Base-by-base conservation (phyloP, 2,797 vertebrate species). In the Telmatherina bonti region DNA sequence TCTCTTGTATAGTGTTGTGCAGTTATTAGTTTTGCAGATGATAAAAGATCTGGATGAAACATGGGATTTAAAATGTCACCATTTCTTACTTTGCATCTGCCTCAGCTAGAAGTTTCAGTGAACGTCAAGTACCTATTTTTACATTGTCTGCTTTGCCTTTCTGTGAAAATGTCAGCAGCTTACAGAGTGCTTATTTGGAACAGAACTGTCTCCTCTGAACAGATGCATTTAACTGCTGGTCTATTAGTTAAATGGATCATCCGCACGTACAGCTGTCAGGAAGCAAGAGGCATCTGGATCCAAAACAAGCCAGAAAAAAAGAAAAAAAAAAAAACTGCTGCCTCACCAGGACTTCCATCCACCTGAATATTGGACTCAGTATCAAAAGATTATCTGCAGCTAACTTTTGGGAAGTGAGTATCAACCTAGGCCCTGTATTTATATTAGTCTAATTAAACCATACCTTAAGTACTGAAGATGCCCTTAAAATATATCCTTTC, bases 191-290 rank as follows among this genome's bases (percentile, higher is more conserved):
- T 66, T 79, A 63, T 81, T 89, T 88, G 86, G 83, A 89, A 78
- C 78, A 76, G 70, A 70, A 89, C 78, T 63, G 79, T 78, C 70
- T 87, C 60, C 68, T 74, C 81, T 47, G 83, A 93, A 76, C 93
- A 93, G 88, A 94, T 93, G 90, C 90, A 89, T 92, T 92, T 90
- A 93, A 91, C 92, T 84, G 91, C 81, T 66, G 83, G 85, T 87
- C 91, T 92, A 88, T 93, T 94, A 91, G 91, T 91, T 91, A 89
- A 92, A 93, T 90, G 83, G 88, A 92, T 93, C 86, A 88, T 92
- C 88, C 89, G 76, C 89, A 82, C 85, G 90, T 79, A 84, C 93
- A 92, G 89, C 92, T 93, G 93, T 93, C 88, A 81, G 18, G 76
- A 81, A 72, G 86, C 69, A 57, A 74, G 81, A 85, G 85, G 84